These are phyloP conservation scores for Drosophila simulans DNA, from an alignment of 1,140 invertebrate species.

Conservation along the genomic window DNA sequence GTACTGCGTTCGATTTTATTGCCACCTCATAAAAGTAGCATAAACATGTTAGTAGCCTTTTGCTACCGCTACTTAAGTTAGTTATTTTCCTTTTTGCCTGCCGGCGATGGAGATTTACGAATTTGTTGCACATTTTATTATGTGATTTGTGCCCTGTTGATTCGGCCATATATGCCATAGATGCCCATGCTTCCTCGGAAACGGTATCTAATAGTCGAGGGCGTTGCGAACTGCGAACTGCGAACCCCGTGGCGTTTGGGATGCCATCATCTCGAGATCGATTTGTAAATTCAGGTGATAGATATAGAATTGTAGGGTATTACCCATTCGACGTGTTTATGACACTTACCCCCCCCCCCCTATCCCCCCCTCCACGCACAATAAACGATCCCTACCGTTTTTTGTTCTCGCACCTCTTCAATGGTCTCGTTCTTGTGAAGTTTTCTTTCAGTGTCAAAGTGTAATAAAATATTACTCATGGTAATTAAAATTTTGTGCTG, in stretches of 20 bases:
- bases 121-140: slow-evolving; percentile 69
- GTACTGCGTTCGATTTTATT: slow-evolving; percentile 81
- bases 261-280: not conserved
- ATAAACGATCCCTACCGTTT: not conserved
- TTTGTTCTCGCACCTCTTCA: slow-evolving; percentile 13
- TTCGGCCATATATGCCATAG: not conserved
- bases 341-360: no score
- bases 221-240: not conserved
- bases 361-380: not conserved
- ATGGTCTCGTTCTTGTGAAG: slow-evolving; percentile 54
- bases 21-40: slow-evolving; percentile 81
- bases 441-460: slow-evolving; percentile 83
- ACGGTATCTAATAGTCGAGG: not conserved
- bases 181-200: not conserved
- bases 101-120: slow-evolving; percentile 33
- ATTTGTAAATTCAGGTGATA: not conserved
- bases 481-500: slow-evolving; percentile 81
- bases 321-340: slow-evolving; percentile 4
- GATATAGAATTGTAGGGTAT: slow-evolving; percentile 10
- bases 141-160: slow-evolving; percentile 31
- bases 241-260: not conserved
- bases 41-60: slow-evolving; percentile 83
- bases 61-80: slow-evolving; percentile 82
- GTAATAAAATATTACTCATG: slow-evolving; percentile 83
- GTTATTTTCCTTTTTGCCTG: slow-evolving; percentile 23